A percentile compares a stretch with the other conserved stretches of the same genome.
Evolutionary conservation across 2,113 vertebrate genomes (phyloP).

Genomic region (Stomatorhinus ivindoensis): DNA sequence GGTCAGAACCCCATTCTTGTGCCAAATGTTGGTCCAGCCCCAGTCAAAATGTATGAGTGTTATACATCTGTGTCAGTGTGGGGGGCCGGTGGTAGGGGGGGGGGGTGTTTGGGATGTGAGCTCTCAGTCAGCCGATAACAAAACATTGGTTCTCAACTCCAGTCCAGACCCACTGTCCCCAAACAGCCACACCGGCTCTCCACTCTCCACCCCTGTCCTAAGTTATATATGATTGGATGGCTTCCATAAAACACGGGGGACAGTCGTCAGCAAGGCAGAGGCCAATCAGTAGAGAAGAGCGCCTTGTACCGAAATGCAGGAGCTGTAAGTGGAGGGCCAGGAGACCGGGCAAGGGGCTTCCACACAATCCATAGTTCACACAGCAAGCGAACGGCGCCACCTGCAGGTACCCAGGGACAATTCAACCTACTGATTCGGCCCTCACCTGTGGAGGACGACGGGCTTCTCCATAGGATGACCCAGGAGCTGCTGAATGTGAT

Average conservation of each 20-base stretch:
- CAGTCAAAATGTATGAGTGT: background rate
- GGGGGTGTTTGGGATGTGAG: too few species aligned
- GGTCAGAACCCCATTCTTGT: background rate
- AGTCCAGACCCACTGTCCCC: too few species aligned
- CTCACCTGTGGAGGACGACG: slow-evolving; percentile 92
- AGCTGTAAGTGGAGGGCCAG: background rate
- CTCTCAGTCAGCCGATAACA: too few species aligned
- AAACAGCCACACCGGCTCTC: too few species aligned
- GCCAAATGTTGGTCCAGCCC: background rate
- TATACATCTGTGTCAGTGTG: background rate
- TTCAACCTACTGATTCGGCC: background rate
- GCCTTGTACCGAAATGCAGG: background rate
- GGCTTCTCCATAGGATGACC: slow-evolving; percentile 96
- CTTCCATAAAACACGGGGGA: background rate
- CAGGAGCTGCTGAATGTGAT: slow-evolving; percentile 89
- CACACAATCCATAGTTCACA: background rate
- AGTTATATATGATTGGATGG: background rate
- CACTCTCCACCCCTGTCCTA: background rate
- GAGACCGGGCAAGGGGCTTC: background rate
- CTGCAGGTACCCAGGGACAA: background rate
- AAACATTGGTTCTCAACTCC: too few species aligned
- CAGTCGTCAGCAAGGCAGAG: background rate
- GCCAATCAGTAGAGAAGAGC: background rate
- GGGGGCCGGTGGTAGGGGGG: too few species aligned
- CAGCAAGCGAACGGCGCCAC: background rate